phyloP scores from a whole-genome alignment of 2,113 vertebrate species.

The Dryoscopus gambensis region DNA sequence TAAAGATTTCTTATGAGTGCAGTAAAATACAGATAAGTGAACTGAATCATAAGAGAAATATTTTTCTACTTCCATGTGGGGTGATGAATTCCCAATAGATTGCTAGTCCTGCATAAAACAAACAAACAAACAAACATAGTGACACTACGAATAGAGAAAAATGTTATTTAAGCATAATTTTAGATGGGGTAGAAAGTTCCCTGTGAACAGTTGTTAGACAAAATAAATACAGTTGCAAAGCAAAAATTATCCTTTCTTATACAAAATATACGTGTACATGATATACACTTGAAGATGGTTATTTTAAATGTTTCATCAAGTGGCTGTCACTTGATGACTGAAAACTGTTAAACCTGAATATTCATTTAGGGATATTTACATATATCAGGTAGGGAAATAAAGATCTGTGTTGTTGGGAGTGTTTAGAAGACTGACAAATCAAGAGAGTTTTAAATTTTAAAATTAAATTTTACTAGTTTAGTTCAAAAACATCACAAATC shows the following conservation, averaged over 20 bases:
- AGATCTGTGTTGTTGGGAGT: accelerated
- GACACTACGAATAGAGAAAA: neutral
- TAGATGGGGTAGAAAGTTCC: neutral
- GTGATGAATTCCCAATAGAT: neutral
- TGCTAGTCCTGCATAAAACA: neutral
- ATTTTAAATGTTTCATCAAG: neutral
- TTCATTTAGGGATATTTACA: neutral
- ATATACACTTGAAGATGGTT: neutral
- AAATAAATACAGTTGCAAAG: neutral
- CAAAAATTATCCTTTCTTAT: neutral
- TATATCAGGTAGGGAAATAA: neutral
- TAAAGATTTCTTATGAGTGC: neutral
- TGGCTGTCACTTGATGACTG: neutral
- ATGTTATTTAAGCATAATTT: neutral
- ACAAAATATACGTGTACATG: no score
- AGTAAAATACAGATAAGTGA: neutral
- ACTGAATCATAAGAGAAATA: neutral
- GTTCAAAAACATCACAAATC: neutral
- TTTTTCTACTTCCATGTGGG: neutral
- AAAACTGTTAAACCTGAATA: neutral
- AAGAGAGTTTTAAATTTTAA: neutral
- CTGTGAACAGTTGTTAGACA: neutral
- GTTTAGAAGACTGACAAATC: neutral
- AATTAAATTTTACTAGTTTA: neutral
- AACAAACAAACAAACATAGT: neutral